A percentile compares a stretch with the other conserved stretches of the same genome.
These are phyloP conservation scores for Dascyllus trimaculatus DNA, from an alignment of 2,113 vertebrate species.

Conservation along the genomic window DNA sequence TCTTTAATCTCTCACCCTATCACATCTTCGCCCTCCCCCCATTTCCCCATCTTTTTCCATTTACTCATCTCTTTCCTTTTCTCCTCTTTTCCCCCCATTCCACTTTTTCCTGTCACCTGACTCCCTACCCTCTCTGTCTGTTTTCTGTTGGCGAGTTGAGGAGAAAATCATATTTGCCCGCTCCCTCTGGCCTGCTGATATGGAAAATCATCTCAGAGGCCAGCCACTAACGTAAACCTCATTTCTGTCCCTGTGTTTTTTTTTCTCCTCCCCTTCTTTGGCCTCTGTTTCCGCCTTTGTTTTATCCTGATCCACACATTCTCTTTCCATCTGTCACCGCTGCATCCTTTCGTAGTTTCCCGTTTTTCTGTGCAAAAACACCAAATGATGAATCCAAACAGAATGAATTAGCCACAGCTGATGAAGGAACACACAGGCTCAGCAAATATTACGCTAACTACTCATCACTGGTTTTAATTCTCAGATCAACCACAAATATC, in stretches of 20 bases:
- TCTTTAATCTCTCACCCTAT: constrained; percentile 61
- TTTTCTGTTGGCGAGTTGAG: constrained; percentile 72
- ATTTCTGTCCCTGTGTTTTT: constrained; percentile 59
- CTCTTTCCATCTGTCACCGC: constrained; percentile 67
- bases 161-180: constrained; percentile 77
- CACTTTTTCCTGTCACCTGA: constrained; percentile 56
- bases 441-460: neutral
- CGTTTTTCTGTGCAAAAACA: constrained; percentile 28
- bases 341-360: constrained; percentile 61
- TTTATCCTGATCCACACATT: constrained; percentile 70
- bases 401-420: constrained; percentile 26
- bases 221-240: constrained; percentile 75
- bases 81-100: constrained; percentile 15
- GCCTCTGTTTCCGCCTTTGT: constrained; percentile 64
- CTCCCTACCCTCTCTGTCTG: constrained; percentile 52
- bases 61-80: constrained; percentile 55
- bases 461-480: constrained; percentile 6
- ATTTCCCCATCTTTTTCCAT: constrained; percentile 56
- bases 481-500: constrained; percentile 37
- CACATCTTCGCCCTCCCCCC: constrained; percentile 55
- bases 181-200: constrained; percentile 76
- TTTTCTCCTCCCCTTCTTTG: constrained; percentile 23
- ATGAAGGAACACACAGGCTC: constrained; percentile 19
- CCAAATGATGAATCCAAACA: constrained; percentile 40
- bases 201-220: constrained; percentile 76